Percentiles rank a stretch among this genome's conserved stretches.
phyloP scores from a whole-genome alignment of 2,113 vertebrate genomes.

The Apeltes quadracus region DNA sequence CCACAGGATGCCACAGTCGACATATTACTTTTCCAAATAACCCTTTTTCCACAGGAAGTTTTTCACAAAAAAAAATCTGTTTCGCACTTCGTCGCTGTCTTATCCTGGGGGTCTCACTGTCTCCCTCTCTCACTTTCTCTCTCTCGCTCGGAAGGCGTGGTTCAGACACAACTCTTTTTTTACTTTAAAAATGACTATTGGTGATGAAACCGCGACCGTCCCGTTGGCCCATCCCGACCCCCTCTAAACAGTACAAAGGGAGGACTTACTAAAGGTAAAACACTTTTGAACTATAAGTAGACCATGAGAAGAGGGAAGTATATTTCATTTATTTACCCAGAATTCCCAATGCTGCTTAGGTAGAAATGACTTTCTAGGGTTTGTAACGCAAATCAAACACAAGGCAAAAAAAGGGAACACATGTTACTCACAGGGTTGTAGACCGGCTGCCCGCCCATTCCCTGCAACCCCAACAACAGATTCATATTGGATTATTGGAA shows the following conservation, averaged over 20 bases:
- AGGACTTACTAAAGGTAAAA: neutral
- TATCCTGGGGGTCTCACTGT: no score
- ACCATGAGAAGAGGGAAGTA: neutral
- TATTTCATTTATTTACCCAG: neutral
- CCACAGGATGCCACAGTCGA: no score
- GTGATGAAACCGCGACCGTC: no score
- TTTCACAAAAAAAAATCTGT: no score
- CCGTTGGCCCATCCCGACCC: no score
- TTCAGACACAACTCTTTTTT: no score
- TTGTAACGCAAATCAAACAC: neutral
- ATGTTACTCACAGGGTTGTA: conserved; percentile 84
- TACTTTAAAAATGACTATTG: no score
- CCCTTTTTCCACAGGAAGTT: no score
- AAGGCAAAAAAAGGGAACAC: neutral
- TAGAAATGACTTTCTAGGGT: neutral
- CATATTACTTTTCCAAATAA: no score
- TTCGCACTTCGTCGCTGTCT: no score
- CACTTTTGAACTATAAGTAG: neutral
- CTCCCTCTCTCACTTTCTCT: no score
- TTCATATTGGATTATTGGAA: neutral
- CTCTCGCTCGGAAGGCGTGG: no score
- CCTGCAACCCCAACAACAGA: conserved; percentile 61
- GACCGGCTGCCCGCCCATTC: conserved; percentile 78
- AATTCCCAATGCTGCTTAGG: neutral
- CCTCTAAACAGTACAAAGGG: neutral